A percentile compares a stretch with the other conserved stretches of the same genome.
These are phyloP conservation scores for Pyrrhosoma nymphula DNA, from an alignment of 2,888 invertebrate genomes.

Conservation along the genomic window DNA sequence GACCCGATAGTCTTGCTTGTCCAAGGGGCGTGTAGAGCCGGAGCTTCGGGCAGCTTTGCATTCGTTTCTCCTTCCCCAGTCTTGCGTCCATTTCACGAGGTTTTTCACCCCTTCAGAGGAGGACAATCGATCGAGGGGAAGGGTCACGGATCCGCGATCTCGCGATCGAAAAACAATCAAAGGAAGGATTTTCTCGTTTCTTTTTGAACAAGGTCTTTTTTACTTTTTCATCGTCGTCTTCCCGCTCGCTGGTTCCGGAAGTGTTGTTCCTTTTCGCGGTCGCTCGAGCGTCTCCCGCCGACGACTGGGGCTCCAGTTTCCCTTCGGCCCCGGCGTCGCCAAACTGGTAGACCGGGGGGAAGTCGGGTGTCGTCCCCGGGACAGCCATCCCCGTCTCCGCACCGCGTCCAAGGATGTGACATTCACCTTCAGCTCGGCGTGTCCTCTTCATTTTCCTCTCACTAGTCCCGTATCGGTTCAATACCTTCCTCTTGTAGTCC, in stretches of 20 bases:
- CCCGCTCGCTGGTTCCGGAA: not conserved
- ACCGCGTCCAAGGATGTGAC: slow-evolving; percentile 38
- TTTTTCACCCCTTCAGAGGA: not conserved
- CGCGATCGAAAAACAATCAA: not conserved
- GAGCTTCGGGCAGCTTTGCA: not conserved
- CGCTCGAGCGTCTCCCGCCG: not conserved
- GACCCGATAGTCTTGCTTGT: not conserved
- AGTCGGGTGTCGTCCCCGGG: not conserved
- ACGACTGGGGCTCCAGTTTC: not conserved
- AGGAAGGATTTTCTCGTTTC: not conserved
- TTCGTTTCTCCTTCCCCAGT: not conserved
- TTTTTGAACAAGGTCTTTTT: not conserved
- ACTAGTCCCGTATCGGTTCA: not conserved
- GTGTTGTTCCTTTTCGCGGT: slow-evolving; percentile 30
- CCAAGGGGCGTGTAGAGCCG: not conserved
- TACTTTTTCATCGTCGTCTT: not conserved
- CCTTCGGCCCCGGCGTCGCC: not conserved
- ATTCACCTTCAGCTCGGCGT: not conserved
- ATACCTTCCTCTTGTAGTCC: not conserved
- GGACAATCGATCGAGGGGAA: not conserved
- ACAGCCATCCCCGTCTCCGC: not conserved
- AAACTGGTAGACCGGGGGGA: not conserved
- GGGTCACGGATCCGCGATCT: not conserved
- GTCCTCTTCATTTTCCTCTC: not conserved
- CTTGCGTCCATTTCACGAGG: not conserved